Base-by-base conservation (phyloP, 92 coral and sea anemone genomes). In the Nematostella vectensis region DNA sequence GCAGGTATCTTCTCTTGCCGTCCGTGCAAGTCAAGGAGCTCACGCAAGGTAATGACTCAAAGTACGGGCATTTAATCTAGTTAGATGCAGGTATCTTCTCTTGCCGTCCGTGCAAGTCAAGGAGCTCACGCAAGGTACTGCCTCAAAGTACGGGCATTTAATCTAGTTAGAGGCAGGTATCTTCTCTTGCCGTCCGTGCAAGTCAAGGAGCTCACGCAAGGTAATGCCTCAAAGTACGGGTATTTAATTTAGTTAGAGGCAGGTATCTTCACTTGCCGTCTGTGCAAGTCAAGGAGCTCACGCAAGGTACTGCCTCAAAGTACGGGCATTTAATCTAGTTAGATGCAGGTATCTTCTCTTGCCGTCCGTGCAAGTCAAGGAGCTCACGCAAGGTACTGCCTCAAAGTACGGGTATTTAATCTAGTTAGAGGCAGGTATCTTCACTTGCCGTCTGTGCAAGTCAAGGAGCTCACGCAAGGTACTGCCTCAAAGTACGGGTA, bases 281-380 rank as follows among this genome's bases (percentile, higher is more conserved):
- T 0, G 81, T 80, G 15, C 94, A 89, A 71, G 96, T 89, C 44
- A 84, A 76, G 57, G 96, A 85, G 42, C 79, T 89, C 2, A 74
- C 78, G 47, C 88, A 75, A 58, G 93, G 96, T 84, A 25, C 33
- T 83, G 47, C 45, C 13, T n/a, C 12, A 16, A n/a, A n/a, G n/a
- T n/a, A n/a, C n/a, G n/a, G n/a, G n/a, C n/a, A n/a, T n/a, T n/a
- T n/a, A n/a, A n/a, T n/a, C n/a, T n/a, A n/a, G n/a, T n/a, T n/a
- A n/a, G n/a, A 62, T 94, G 89, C 1, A 74, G 89, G 31, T 75
- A 80, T 62, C 42, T 89, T 1, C 64, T 89, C 13, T 63, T 79
- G 1, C 96, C 96, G 10, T 84, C 96, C 0, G 81, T 80, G 15
- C 94, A 89, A 71, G 96, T 89, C 44, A 84, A 76, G 57, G 96